Base-by-base conservation (phyloP, 2,113 vertebrate genomes). In the Athene cunicularia region DNA sequence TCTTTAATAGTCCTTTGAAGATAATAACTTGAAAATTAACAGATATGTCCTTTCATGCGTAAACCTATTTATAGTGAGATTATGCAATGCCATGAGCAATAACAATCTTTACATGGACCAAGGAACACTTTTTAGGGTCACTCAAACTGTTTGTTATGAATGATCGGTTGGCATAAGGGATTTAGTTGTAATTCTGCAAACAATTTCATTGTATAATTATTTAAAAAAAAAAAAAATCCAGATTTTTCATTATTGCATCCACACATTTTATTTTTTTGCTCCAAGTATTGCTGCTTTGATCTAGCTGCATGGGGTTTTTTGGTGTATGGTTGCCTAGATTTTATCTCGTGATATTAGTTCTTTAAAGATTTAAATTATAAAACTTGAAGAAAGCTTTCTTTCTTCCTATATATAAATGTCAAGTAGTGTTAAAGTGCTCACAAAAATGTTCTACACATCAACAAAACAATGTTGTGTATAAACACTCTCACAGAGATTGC, bases 131-230 rank as follows among this genome's bases (percentile, higher is more conserved):
- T 55, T 71, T 41, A 37, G 2, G 8, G 10, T 79, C 19, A 63
- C 1, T 59, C 11, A 28, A 74, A 53, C 27, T 37, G 0, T 53
- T 85, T 68, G 43, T 68, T 35, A 23, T 26, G 43, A 88, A 35
- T 28, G 9, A 43, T 19, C 45, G 3, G 2, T 53, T 2, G 0
- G 7, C 5, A 62, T 15, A 60, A 49, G 19, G 9, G 21, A 32
- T 77, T 88, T 85, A 23, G 7, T 33, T 74, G 49, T 23, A 63
- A 56, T 62, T 80, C 41, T 58, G 9, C 30, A 80, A 53, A 63
- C 27, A 89, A 80, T 24, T 74, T 11, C 67, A 30, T 8, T 6
- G 3, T 8, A 62, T 49, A 16, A 64, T 85, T 43, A 12, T n/a
- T n/a, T n/a, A 8, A 5, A 39, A 68, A 73, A 58, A 35, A 55